Conservation (phyloP, 2,797 vertebrate species). For the Halcyon chelicuti region DNA sequence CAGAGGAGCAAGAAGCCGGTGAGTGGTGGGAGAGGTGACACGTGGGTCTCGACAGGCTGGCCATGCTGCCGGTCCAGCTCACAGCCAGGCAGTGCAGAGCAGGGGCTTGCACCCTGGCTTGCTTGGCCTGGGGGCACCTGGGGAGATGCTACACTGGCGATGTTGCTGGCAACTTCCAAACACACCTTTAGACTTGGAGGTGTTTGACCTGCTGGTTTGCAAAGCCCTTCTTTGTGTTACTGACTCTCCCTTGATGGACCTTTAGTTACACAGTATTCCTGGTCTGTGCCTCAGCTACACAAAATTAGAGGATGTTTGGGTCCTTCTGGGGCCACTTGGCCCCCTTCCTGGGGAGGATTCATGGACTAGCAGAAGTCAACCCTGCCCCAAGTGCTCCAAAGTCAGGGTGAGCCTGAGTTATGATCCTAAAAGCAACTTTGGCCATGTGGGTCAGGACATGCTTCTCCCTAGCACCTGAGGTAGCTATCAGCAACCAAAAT, state of each 20-base stretch:
- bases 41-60: rapidly evolving
- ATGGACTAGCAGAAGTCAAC: background rate
- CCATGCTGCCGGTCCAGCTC: rapidly evolving
- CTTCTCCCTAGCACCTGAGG: background rate
- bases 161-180: background rate
- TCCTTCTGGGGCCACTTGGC: background rate
- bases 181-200: background rate
- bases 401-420: background rate
- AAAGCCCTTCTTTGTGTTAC: background rate
- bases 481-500: background rate
- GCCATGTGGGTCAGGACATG: background rate
- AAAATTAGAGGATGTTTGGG: background rate
- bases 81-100: background rate
- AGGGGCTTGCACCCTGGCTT: rapidly evolving
- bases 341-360: background rate
- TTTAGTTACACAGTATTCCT: background rate
- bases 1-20: background rate
- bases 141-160: background rate
- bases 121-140: background rate
- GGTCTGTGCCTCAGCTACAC: background rate
- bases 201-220: background rate
- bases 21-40: background rate
- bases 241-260: background rate
- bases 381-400: background rate
- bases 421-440: background rate